phyloP scores from a whole-genome alignment of 2,113 vertebrate species.

The Motacilla alba region DNA sequence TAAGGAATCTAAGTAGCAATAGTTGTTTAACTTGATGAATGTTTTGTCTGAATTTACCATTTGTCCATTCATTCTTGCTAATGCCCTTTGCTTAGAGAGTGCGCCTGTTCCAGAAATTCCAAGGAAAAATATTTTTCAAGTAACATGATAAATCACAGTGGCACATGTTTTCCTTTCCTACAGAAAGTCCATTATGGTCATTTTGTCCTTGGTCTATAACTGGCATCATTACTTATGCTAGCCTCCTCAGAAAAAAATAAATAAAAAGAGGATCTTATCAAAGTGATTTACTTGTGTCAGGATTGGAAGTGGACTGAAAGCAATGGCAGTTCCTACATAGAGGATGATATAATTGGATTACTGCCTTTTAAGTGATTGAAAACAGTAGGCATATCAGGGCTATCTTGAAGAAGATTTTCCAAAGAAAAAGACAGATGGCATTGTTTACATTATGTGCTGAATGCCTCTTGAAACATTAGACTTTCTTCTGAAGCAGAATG shows the following conservation, averaged over 20 bases:
- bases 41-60: background rate
- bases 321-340: conserved; percentile 66
- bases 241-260: conserved; percentile 46
- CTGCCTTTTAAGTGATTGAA: conserved; percentile 82
- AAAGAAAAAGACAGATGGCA: conserved; percentile 62
- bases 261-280: conserved; percentile 68
- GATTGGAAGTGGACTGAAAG: conserved; percentile 72
- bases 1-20: background rate
- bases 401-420: conserved; percentile 70
- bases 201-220: conserved; percentile 69
- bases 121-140: conserved; percentile 47
- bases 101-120: conserved; percentile 12
- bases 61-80: background rate
- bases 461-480: conserved; percentile 8
- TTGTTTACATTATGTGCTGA: conserved; percentile 59
- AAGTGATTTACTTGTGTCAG: conserved; percentile 78
- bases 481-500: conserved; percentile 22
- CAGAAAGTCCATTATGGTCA: conserved; percentile 61
- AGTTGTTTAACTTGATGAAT: background rate
- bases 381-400: conserved; percentile 70
- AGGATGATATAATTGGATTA: conserved; percentile 75
- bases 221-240: conserved; percentile 70
- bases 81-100: background rate
- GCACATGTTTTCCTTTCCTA: conserved; percentile 41
- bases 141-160: conserved; percentile 27